phyloP scores from a whole-genome alignment of 2,797 vertebrate species.

The Leucoraja ocellata region DNA sequence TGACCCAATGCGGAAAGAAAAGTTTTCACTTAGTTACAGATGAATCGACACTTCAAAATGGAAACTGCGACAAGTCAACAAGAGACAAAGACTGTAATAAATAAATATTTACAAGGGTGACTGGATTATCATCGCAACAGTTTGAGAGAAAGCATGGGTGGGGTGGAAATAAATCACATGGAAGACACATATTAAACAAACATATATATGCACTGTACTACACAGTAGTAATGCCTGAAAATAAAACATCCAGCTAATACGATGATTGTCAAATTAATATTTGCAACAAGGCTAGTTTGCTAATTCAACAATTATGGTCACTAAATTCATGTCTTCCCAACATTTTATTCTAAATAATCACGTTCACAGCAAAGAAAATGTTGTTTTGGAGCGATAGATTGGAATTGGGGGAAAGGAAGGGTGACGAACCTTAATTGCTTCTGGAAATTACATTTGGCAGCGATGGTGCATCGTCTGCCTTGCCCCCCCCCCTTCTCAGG shows the following conservation, averaged over 20 bases:
- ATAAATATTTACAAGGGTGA: conserved; percentile 67
- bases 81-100: conserved; percentile 53
- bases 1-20: not conserved
- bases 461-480: not conserved
- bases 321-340: not conserved
- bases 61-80: not conserved
- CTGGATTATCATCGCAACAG: conserved; percentile 46
- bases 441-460: not conserved
- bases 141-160: conserved; percentile 38
- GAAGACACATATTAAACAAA: not conserved
- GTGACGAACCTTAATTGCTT: not conserved
- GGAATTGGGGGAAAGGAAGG: not conserved
- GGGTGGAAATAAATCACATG: not conserved
- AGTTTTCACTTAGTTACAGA: not conserved
- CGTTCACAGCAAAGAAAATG: not conserved
- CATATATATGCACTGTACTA: not conserved
- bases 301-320: too few species aligned
- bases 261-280: conserved; percentile 33
- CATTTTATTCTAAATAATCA: not conserved
- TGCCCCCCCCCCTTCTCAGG: not conserved
- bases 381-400: not conserved
- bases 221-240: conserved; percentile 24
- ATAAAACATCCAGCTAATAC: conserved; percentile 7
- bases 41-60: not conserved
- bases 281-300: conserved; percentile 27